A percentile compares a stretch with the other conserved stretches of the same genome.
Conservation (phyloP, 2,797 vertebrate species). For the Sebastes kiyomatsui region DNA sequence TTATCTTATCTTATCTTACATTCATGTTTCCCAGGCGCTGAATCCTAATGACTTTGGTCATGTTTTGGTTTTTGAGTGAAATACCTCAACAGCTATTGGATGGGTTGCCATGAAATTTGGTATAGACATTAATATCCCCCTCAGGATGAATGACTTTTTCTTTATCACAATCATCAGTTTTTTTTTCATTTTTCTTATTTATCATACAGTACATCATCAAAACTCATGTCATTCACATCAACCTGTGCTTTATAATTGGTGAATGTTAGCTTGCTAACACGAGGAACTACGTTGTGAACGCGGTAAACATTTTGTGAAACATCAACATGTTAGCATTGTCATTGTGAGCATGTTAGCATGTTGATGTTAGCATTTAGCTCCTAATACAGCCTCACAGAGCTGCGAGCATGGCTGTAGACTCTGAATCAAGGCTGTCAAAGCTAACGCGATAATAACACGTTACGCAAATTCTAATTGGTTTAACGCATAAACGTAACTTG, state of each 20-base stretch:
- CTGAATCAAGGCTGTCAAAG: too few species aligned
- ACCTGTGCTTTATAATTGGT: neutral
- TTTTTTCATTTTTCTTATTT: neutral
- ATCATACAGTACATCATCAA: neutral
- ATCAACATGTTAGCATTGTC: neutral
- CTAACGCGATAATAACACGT: too few species aligned
- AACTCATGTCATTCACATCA: neutral
- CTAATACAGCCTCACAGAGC: too few species aligned
- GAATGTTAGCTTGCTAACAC: neutral
- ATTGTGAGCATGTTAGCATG: neutral
- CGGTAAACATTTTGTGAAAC: neutral
- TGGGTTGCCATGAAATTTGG: neutral
- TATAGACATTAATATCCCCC: neutral
- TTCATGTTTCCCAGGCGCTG: neutral
- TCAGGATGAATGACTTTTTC: neutral
- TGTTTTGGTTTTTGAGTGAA: neutral
- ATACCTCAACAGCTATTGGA: neutral
- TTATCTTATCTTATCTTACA: neutral
- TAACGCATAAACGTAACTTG: too few species aligned
- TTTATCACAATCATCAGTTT: too few species aligned
- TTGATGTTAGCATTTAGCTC: neutral
- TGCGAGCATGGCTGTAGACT: neutral
- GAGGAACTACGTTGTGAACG: neutral
- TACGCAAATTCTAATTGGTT: too few species aligned
- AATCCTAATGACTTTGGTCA: neutral